A percentile compares a stretch with the other conserved stretches of the same genome.
phyloP scores from a whole-genome alignment of 2,888 invertebrate species.

The Cylloceria caligata region DNA sequence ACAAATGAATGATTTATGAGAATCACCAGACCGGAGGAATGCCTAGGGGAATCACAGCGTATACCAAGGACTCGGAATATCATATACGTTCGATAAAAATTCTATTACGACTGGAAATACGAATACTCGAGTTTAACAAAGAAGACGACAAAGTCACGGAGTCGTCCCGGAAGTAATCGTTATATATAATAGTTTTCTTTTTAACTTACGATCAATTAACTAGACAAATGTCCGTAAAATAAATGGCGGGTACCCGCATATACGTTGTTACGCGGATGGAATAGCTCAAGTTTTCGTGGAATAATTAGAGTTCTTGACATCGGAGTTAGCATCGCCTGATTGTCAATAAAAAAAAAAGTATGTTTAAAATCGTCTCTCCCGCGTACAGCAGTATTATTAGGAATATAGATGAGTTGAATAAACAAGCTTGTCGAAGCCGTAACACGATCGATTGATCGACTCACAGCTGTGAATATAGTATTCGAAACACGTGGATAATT shows the following conservation, averaged over 20 bases:
- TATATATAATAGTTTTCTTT: not conserved
- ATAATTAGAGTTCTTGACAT: no score
- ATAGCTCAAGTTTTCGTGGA: no score
- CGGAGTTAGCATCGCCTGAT: no score
- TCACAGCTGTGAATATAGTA: not conserved
- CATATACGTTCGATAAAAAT: slow-evolving; percentile 17
- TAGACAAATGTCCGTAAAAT: not conserved
- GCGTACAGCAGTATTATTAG: not conserved
- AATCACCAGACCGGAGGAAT: slow-evolving; percentile 12
- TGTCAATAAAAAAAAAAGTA: no score
- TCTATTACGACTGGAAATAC: not conserved
- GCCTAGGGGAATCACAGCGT: slow-evolving; percentile 3
- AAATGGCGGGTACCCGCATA: no score
- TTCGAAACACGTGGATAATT: slow-evolving; percentile 6
- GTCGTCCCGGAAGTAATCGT: not conserved
- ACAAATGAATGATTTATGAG: slow-evolving; percentile 28
- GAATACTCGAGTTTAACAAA: not conserved
- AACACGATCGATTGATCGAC: slow-evolving; percentile 15
- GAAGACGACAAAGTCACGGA: not conserved
- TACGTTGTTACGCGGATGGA: no score
- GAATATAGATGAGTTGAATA: not conserved
- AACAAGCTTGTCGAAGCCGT: not conserved
- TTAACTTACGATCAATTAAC: no score
- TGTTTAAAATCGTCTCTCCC: no score
- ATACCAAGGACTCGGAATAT: not conserved